Evolutionary conservation across 2,113 vertebrate species (phyloP), one percentile per base, ranked within the genome.

Genomic region (Rhinoderma darwinii): DNA sequence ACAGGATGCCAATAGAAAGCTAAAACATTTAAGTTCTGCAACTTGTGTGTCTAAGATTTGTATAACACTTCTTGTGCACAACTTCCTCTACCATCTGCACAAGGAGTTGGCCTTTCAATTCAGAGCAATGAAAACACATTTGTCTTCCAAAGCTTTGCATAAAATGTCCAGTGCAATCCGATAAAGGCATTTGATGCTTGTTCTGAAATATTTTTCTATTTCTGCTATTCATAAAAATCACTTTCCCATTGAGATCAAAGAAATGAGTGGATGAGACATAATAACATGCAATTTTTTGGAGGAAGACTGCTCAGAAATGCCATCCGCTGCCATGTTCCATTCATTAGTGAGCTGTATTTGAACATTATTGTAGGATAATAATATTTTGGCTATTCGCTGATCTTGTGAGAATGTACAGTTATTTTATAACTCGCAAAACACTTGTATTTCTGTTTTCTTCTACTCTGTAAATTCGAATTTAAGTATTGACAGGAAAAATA

Each of bases 171-270:
- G n/a, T 20, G 6, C 12, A 22, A 61, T 39, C 50, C 25, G 35
- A 54, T 81, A 56, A 35, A 61, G 35, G 63, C 25, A 39, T 41
- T 81, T 39, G 20, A 20, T 81, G 37, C 35, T 37, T 81, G 11
- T 81, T 81, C 56, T 41, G 20, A 41, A 59, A 81, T 81, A 81
- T 59, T 59, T 11, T 59, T 81, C 56, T 81, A 39, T 61, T 61
- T 81, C 4, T 25, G 32, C 22, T 22, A 17, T 81, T 39, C 2
- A 63, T 41, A 41, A 59, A 32, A 59, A 32, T n/a, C 35, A 81
- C 20, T 81, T 81, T 56, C 11, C 56, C 50, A 81, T 82, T 82
- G n/a, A 82, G 51, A 82, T 66, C 56, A 82, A 66, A 82, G 56
- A 66, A 61, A 2, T 14, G 32, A 25, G 51, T 61, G 32, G 54